These are phyloP conservation scores for Epinephelus awoara DNA, from an alignment of 2,797 vertebrate species.

Conservation along the genomic window DNA sequence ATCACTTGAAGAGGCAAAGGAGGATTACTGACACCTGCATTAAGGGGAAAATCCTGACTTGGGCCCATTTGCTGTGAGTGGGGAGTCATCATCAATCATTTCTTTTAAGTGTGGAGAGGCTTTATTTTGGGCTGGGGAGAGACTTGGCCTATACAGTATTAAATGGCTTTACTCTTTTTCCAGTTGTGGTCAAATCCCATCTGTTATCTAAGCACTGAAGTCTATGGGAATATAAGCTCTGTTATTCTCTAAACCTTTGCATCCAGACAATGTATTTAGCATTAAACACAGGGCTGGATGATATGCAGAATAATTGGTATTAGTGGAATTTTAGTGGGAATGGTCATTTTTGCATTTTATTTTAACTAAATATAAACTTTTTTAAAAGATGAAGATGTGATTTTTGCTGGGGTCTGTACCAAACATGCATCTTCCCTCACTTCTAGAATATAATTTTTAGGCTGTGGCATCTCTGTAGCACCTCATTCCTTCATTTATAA, in stretches of 20 bases:
- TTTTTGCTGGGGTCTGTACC: no score
- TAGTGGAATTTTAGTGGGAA: no score
- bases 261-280: neutral
- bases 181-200: neutral
- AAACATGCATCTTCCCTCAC: no score
- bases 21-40: conserved; percentile 86
- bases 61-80: conserved; percentile 76
- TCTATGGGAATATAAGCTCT: neutral
- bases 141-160: conserved; percentile 40
- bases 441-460: no score
- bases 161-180: conserved; percentile 32
- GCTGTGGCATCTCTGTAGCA: no score
- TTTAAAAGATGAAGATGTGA: no score
- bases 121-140: conserved; percentile 62
- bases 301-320: no score
- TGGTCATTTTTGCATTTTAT: no score
- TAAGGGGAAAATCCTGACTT: conserved; percentile 80
- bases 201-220: conserved; percentile 20
- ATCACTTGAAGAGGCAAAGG: conserved; percentile 79
- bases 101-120: conserved; percentile 64
- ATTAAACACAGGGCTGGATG: neutral
- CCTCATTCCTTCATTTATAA: no score
- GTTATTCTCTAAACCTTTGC: neutral
- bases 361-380: no score
- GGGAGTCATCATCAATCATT: conserved; percentile 83